These are phyloP conservation scores for Oxystoma pomonae DNA, from an alignment of 2,888 invertebrate species.

Conservation along the genomic window DNA sequence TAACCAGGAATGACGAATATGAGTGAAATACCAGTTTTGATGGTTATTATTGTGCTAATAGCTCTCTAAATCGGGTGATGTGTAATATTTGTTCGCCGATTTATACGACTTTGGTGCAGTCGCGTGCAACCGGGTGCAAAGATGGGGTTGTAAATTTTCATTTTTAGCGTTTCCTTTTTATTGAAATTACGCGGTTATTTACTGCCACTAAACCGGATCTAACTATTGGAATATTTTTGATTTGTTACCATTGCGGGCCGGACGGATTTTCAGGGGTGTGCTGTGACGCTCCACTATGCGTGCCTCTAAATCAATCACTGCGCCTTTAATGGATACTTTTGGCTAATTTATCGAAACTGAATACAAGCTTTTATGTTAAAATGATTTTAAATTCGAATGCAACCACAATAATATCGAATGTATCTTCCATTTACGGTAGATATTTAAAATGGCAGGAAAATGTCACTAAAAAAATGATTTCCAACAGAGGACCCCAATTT, in stretches of 20 bases:
- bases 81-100: neutral
- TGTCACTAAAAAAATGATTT: too few species aligned
- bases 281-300: neutral
- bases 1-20: too few species aligned
- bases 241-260: conserved; percentile 15
- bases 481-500: too few species aligned
- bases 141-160: conserved; percentile 36
- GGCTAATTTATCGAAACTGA: neutral
- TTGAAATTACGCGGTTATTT: conserved; percentile 37
- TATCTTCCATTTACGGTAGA: too few species aligned
- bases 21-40: too few species aligned
- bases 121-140: conserved; percentile 36
- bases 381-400: too few species aligned
- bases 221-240: conserved; percentile 25
- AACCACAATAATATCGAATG: too few species aligned
- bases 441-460: too few species aligned
- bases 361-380: neutral
- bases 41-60: too few species aligned
- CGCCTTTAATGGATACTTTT: neutral
- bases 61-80: too few species aligned
- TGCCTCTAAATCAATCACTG: neutral
- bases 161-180: conserved; percentile 40
- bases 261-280: neutral
- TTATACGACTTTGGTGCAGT: conserved; percentile 10
- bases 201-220: conserved; percentile 35